Conservation (phyloP, 2,888 invertebrate species). For the Malthinus seriepunctatus region DNA sequence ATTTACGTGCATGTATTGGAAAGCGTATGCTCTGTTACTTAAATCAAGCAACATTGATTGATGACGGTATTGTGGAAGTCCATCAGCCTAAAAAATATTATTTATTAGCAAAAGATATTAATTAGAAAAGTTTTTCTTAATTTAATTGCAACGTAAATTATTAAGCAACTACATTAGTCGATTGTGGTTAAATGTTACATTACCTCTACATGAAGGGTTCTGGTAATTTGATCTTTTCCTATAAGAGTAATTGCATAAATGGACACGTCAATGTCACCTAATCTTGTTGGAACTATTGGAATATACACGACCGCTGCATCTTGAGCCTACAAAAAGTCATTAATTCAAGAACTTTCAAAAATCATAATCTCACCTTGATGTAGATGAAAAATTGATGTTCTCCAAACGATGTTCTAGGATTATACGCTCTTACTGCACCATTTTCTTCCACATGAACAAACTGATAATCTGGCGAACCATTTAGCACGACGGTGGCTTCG, state of each 20-base stretch:
- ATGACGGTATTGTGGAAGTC: constrained; percentile 89
- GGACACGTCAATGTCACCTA: constrained; percentile 76
- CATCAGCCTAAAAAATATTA: constrained; percentile 69
- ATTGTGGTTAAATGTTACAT: constrained; percentile 27
- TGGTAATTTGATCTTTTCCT: constrained; percentile 71
- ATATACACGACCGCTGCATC: constrained; percentile 83
- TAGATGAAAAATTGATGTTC: constrained; percentile 96
- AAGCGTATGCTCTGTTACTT: constrained; percentile 86
- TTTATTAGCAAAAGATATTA: too few relatives aligned
- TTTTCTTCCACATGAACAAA: constrained; percentile 90
- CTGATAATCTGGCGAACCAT: constrained; percentile 83
- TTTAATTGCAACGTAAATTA: not conserved
- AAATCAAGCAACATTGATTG: constrained; percentile 90
- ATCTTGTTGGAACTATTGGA: constrained; percentile 82
- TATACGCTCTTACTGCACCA: constrained; percentile 85
- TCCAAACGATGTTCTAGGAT: constrained; percentile 86
- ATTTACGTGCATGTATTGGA: constrained; percentile 95
- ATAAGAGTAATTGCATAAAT: constrained; percentile 77
- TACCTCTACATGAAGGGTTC: constrained; percentile 71
- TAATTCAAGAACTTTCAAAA: not conserved
- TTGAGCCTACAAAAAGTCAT: constrained; percentile 59
- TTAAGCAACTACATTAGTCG: not conserved
- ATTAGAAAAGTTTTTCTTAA: not conserved
- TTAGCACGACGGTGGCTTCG: constrained; percentile 86
- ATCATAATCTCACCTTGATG: constrained; percentile 54